Evolutionary conservation across 2,888 invertebrate genomes (phyloP).

Genomic region (Cheilosia soror): DNA sequence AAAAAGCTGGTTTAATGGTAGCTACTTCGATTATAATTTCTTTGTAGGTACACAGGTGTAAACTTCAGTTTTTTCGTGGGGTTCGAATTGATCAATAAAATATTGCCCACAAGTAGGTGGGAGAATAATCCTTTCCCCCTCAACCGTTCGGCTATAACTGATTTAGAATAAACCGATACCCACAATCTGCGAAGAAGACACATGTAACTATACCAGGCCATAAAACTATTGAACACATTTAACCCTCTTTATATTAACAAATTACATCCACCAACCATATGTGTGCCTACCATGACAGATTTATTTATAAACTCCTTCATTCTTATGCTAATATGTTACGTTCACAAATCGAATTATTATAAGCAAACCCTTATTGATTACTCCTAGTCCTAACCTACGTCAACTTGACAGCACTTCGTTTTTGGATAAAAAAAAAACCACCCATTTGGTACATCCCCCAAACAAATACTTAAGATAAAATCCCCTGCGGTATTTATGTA

Average conservation of each 20-base stretch:
- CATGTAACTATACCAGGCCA: no score
- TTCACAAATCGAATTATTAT: constrained; percentile 39
- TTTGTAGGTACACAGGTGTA: not conserved
- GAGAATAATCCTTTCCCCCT: no score
- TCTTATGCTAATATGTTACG: constrained; percentile 1
- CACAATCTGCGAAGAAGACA: no score
- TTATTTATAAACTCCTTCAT: not conserved
- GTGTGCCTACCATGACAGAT: not conserved
- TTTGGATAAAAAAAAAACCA: not conserved
- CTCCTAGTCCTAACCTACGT: not conserved
- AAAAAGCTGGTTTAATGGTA: not conserved
- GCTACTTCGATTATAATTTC: not conserved
- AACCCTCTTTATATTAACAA: no score
- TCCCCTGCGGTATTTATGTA: constrained; percentile 14
- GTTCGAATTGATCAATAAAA: no score
- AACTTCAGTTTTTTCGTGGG: not conserved
- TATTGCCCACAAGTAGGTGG: no score
- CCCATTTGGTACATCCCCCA: not conserved
- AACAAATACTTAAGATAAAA: constrained; percentile 17
- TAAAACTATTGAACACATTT: no score
- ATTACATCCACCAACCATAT: no score
- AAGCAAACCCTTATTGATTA: not conserved
- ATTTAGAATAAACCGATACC: no score
- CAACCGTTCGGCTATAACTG: no score
- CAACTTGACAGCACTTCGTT: constrained; percentile 15